Evolutionary conservation across 2,888 invertebrate species (phyloP), one percentile per base, ranked within the genome.

Genomic region (Doris montereyensis): DNA sequence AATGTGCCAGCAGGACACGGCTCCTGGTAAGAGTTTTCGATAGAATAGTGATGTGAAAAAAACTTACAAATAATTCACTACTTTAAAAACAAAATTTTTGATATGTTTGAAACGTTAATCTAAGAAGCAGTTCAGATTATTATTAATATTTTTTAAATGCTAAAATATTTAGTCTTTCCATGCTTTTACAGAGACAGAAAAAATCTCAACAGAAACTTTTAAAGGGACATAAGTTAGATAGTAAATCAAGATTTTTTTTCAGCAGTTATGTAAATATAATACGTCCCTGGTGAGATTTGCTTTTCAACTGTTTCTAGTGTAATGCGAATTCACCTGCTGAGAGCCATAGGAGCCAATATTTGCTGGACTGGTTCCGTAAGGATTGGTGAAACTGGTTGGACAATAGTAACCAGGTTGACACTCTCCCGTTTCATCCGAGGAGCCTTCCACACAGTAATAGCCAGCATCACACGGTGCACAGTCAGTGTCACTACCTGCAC

Each of bases 1-100:
- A 87, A 90, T 1, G 89, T 90, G 8, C 89, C 89, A 41, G 86
- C 87, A n/a, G 90, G 90, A 78, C 90, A 90, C 32, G 86, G 85
- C 67, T 83, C 84, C 89, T 89, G 81, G 13, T 5, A 4, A n/a
- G 24, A 24, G 30, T n/a, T n/a, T n/a, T n/a, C n/a, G n/a, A n/a
- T n/a, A n/a, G n/a, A n/a, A n/a, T n/a, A n/a, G n/a, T n/a, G n/a
- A n/a, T n/a, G n/a, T n/a, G n/a, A n/a, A n/a, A n/a, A n/a, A n/a
- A n/a, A n/a, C n/a, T n/a, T n/a, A n/a, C n/a, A n/a, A n/a, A n/a
- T n/a, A n/a, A n/a, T n/a, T n/a, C n/a, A n/a, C n/a, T n/a, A n/a
- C n/a, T n/a, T n/a, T n/a, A n/a, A n/a, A n/a, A n/a, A n/a, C n/a
- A n/a, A n/a, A n/a, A n/a, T n/a, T n/a, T n/a, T n/a, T n/a, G n/a